Base-by-base conservation (phyloP, 92 coral and sea anemone species). In the Scolanthus callimorphus region DNA sequence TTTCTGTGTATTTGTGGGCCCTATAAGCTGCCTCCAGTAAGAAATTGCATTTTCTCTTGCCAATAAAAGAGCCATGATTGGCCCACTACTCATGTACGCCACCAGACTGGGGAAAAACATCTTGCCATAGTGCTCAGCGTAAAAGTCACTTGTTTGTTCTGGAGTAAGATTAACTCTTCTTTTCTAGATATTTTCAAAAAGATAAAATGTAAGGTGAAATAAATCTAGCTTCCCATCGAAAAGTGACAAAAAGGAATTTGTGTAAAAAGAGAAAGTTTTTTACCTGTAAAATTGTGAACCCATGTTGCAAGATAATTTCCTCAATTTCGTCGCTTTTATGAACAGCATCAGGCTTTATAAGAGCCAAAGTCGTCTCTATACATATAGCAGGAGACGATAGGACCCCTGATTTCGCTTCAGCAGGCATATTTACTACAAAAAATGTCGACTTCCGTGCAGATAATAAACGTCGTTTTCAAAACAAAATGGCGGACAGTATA, bases 21-120 rank as follows among this genome's bases (percentile, higher is more conserved):
- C 98, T 80, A 92, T 92, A 15, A 92, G 63, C 52, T 92, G 96
- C 59, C 90, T 76, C 98, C 98, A 92, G 66, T 84, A 92, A 0
- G 94, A 58, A 17, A 88, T 89, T 30, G 98, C 98, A 53, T 83
- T 79, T 55, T 84, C 86, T 38, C 90, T 85, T 9, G 96, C 90
- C 29, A 92, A 83, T 22, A 85, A 78, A 20, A 92, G 31, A 4
- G 92, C 98, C 34, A 88, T 47, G 6, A 88, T 61, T 17, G 98
- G 94, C 1, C 98, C 98, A 88, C 91, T 92, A 76, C 99, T 94
- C 84, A 94, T 94, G 63, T 94, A 94, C 3, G 99, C 99, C 12
- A 94, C 99, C 41, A 94, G 81, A 70, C 99, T 94, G 38, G 99
- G 99, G 57, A 94, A 94, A 65, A 94, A 94, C 96, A 94, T 94